phyloP scores from a whole-genome alignment of 1,140 invertebrate species.

The Drosophila hydei region DNA sequence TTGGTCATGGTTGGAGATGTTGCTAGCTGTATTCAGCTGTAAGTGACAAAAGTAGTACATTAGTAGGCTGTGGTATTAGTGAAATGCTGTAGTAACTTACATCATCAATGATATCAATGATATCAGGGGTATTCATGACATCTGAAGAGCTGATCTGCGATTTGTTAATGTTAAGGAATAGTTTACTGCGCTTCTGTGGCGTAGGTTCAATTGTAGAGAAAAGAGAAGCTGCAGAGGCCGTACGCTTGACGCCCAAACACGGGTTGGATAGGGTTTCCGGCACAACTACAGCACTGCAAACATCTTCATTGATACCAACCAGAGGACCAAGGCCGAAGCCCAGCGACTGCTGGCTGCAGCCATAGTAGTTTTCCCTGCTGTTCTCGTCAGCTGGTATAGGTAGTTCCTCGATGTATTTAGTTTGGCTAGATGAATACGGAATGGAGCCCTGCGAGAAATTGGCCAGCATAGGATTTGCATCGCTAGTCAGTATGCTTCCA shows the following conservation, averaged over 20 bases:
- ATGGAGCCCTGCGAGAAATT: constrained; percentile 34
- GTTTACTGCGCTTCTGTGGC: constrained; percentile 46
- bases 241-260: constrained; percentile 45
- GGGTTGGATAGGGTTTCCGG: constrained; percentile 5
- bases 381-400: constrained; percentile 47
- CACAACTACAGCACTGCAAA: constrained; percentile 26
- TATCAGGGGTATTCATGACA: constrained; percentile 53
- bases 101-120: constrained; percentile 49
- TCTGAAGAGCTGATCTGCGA: constrained; percentile 14
- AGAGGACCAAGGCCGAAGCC: constrained; percentile 58
- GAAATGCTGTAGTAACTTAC: constrained; percentile 30
- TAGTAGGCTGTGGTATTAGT: neutral
- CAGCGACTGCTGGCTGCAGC: constrained; percentile 57
- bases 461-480: constrained; percentile 52
- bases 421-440: constrained; percentile 23
- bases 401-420: constrained; percentile 47
- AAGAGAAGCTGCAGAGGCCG: constrained; percentile 39
- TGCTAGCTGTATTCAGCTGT: constrained; percentile 57
- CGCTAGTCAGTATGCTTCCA: constrained; percentile 31
- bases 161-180: constrained; percentile 40
- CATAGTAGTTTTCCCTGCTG: constrained; percentile 32
- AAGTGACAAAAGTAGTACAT: constrained; percentile 10
- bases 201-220: constrained; percentile 31
- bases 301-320: constrained; percentile 23
- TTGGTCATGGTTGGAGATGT: constrained; percentile 25